Base-by-base conservation (phyloP, 2,113 vertebrate species). In the Blennius ocellaris region DNA sequence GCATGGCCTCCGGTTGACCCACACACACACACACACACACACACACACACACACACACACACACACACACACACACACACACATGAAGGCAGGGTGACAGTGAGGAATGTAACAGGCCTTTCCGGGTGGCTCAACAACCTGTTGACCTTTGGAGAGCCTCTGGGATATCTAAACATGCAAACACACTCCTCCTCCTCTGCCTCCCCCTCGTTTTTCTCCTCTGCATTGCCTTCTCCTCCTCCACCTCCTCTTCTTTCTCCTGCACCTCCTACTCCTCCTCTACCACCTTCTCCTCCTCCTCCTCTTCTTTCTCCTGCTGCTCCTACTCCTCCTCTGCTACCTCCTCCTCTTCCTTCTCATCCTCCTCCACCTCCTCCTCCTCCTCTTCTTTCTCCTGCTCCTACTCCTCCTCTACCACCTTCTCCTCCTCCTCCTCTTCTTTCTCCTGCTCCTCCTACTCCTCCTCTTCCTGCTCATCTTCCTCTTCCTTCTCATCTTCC, bases 161-260 rank as follows among this genome's bases (percentile, higher is more conserved):
- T 84, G 90, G 92, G 92, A 90, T 95, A 92, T 94, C 94, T 91
- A 96, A 96, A 95, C 93, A 94, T 89, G 92, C 89, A 92, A 89
- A 94, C 88, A 88, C 71, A 80, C 59, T 73, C 53, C 49, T 76
- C 41, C 41, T 43, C 10, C 41, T 43, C 41, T 6, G 0, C 41
- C 10, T 43, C 41, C 3, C 6, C 41, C 41, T 43, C 41, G 3
- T 43, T 6, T 6, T 43, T 6, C 5, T 43, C 41, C 41, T 43
- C 41, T 6, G 1, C 41, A 1, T 10, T 9, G 6, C 10, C 41
- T 43, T 6, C 41, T 8, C 41, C 10, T 43, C 41, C 41, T 43
- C 5, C 41, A 4, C 41, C 3, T 43, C 41, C 41, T 43, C 41
- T 10, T 43, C 41, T 4, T 30, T 4, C 4, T 30, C 21, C 21